These are phyloP conservation scores for Xiphias gladius DNA, from an alignment of 2,113 vertebrate genomes.

Conservation along the genomic window DNA sequence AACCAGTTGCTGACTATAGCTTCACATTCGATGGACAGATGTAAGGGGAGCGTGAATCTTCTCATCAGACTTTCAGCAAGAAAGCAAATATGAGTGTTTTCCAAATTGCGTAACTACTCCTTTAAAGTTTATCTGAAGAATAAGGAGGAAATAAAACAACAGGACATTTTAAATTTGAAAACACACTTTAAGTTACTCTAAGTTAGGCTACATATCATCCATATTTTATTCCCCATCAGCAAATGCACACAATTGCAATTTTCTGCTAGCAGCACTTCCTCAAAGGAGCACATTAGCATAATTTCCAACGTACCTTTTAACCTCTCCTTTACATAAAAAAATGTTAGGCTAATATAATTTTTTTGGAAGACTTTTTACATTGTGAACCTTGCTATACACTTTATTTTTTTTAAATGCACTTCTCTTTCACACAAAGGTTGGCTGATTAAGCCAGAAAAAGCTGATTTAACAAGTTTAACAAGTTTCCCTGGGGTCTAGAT, in stretches of 20 bases:
- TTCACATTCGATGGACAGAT: too few species aligned
- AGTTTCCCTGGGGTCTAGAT: constrained; percentile 29
- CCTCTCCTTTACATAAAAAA: neutral
- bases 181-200: too few species aligned
- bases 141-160: neutral
- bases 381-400: neutral
- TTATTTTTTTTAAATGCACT: constrained; percentile 4
- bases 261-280: too few species aligned
- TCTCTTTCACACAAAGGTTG: constrained; percentile 6
- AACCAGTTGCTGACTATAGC: too few species aligned
- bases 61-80: neutral
- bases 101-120: neutral
- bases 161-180: neutral
- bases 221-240: too few species aligned
- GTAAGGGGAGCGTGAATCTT: neutral
- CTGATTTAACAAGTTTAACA: constrained; percentile 19
- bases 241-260: too few species aligned
- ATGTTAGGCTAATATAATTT: too few species aligned
- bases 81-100: neutral
- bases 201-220: too few species aligned
- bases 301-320: neutral
- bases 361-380: neutral
- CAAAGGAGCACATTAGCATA: neutral
- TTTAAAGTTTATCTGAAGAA: neutral
- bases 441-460: constrained; percentile 18